These are phyloP conservation scores for Tragelaphus imberbis DNA, from an alignment of 2,113 vertebrate species.

Conservation along the genomic window DNA sequence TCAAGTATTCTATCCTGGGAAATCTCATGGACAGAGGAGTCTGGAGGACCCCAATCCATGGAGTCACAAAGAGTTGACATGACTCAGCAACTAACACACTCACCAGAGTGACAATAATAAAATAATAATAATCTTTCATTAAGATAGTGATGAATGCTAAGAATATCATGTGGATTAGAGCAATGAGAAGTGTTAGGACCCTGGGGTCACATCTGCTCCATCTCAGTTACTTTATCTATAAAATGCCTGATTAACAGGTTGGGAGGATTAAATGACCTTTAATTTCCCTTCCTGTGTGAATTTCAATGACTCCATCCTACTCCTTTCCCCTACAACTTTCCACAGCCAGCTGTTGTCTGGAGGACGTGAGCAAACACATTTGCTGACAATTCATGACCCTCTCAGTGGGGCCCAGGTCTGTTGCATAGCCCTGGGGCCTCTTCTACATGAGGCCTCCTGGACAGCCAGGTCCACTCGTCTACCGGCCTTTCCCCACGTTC, in stretches of 20 bases:
- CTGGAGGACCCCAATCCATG: fast-evolving
- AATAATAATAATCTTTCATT: not conserved
- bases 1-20: not conserved
- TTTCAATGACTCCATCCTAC: not conserved
- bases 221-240: not conserved
- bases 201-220: not conserved
- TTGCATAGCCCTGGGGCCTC: not conserved
- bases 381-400: not conserved
- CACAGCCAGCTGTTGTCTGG: not conserved
- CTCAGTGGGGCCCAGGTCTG: not conserved
- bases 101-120: not conserved
- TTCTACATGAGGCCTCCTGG: not conserved
- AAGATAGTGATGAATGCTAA: not conserved
- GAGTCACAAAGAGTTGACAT: not conserved
- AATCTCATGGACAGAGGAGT: not conserved
- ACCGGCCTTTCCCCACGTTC: not conserved
- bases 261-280: not conserved
- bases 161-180: not conserved
- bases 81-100: not conserved
- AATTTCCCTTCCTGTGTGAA: not conserved
- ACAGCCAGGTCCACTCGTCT: not conserved
- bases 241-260: not conserved
- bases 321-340: not conserved
- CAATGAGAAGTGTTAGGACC: not conserved
- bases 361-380: not conserved